These are phyloP conservation scores for Paramisgurnus dabryanus DNA, from an alignment of 2,113 vertebrate genomes.

Conservation along the genomic window DNA sequence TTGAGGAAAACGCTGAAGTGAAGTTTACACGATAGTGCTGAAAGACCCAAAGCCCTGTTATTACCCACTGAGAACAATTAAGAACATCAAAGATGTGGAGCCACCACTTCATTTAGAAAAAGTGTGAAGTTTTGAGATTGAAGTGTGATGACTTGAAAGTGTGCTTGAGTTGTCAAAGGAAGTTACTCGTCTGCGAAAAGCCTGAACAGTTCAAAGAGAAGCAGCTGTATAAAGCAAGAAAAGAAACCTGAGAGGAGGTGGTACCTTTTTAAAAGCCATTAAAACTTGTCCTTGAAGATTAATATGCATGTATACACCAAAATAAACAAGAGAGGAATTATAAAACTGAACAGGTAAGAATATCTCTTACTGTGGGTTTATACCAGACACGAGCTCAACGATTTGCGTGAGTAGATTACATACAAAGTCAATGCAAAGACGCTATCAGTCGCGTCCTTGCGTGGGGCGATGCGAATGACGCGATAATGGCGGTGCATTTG, in stretches of 20 bases:
- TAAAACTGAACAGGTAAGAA: too few relatives aligned
- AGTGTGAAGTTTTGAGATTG: slow-evolving; percentile 13
- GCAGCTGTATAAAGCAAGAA: not conserved
- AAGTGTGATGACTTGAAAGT: slow-evolving; percentile 23
- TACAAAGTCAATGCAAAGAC: too few relatives aligned
- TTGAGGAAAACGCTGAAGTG: slow-evolving; percentile 3
- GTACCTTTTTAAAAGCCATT: not conserved
- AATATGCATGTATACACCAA: not conserved
- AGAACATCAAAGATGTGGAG: not conserved
- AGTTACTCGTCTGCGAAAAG: not conserved
- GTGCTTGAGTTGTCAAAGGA: not conserved
- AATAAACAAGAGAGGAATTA: too few relatives aligned
- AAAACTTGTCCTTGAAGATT: not conserved
- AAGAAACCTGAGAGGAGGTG: not conserved
- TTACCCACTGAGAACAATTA: slow-evolving; percentile 13
- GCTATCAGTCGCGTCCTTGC: too few relatives aligned
- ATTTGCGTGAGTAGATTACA: too few relatives aligned
- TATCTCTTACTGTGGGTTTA: too few relatives aligned
- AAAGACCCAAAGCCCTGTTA: slow-evolving; percentile 9
- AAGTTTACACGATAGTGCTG: not conserved
- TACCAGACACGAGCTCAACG: too few relatives aligned
- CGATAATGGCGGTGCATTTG: too few relatives aligned
- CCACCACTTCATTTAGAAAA: not conserved
- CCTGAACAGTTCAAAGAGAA: slow-evolving; percentile 14
- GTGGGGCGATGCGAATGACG: too few relatives aligned